Evolutionary conservation across 2,888 invertebrate genomes (phyloP).

Genomic region (Lepidocyrtinus sp.): DNA sequence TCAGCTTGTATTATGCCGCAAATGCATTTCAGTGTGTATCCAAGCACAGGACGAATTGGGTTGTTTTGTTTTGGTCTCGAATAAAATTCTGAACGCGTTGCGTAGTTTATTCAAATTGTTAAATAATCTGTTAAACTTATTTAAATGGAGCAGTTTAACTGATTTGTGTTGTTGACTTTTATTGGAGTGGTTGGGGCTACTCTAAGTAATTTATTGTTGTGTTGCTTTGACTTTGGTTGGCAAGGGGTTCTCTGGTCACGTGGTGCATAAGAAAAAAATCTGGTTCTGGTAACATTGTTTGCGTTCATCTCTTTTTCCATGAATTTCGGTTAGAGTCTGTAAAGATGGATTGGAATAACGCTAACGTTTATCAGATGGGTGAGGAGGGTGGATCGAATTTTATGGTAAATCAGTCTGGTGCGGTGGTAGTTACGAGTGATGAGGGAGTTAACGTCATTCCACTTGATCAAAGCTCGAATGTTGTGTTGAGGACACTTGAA

Average conservation of each 20-base stretch:
- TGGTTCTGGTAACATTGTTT: background rate
- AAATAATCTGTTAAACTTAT: background rate
- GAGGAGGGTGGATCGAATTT: conserved; percentile 17
- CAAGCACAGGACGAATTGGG: background rate
- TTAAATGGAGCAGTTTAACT: too few relatives aligned
- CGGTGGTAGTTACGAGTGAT: conserved; percentile 19
- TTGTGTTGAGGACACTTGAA: conserved; percentile 49
- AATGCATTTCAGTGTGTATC: background rate
- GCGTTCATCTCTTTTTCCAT: background rate
- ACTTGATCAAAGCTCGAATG: conserved; percentile 33
- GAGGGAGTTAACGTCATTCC: conserved; percentile 27
- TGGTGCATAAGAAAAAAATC: background rate
- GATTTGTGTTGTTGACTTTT: too few relatives aligned
- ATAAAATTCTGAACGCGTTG: background rate
- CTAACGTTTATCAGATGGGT: conserved; percentile 12
- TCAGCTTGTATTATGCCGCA: background rate
- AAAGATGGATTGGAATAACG: conserved; percentile 46
- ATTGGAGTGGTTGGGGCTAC: too few relatives aligned
- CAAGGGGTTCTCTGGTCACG: background rate
- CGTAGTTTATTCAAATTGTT: background rate
- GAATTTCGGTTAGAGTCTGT: background rate
- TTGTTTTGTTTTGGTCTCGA: background rate
- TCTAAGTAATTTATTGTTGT: too few relatives aligned
- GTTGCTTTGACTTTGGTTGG: background rate
- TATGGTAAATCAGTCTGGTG: conserved; percentile 22